Conservation (phyloP, 1,140 invertebrate genomes). For the Trachymyrmex cornetzi region DNA sequence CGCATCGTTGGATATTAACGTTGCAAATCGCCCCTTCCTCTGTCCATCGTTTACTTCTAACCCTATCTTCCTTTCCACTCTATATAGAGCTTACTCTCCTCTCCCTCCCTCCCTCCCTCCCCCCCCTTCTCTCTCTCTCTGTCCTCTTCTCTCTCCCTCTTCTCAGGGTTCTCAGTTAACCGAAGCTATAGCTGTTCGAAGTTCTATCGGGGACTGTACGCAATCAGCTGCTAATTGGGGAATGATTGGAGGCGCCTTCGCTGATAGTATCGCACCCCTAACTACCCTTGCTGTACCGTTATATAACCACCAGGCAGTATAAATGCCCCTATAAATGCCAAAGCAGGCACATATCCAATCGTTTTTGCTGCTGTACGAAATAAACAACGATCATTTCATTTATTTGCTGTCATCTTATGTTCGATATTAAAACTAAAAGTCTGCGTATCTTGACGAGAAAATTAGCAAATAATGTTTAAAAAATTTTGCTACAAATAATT, state of each 20-base stretch:
- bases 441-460: background rate
- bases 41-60: slow-evolving; percentile 4
- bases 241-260: slow-evolving; percentile 82
- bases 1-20: slow-evolving; percentile 74
- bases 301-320: slow-evolving; percentile 65
- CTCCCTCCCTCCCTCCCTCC: background rate
- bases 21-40: slow-evolving; percentile 47
- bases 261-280: slow-evolving; percentile 76
- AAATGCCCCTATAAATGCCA: slow-evolving; percentile 78
- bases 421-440: slow-evolving; percentile 49
- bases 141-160: slow-evolving; percentile 25
- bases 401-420: background rate
- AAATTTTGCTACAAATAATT: background rate
- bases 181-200: slow-evolving; percentile 67
- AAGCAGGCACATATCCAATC: slow-evolving; percentile 56
- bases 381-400: background rate
- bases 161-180: slow-evolving; percentile 58
- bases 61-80: slow-evolving; percentile 27
- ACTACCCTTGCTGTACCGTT: slow-evolving; percentile 66
- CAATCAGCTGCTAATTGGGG: slow-evolving; percentile 85
- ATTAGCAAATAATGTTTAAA: background rate
- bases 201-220: slow-evolving; percentile 78
- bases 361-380: slow-evolving; percentile 2
- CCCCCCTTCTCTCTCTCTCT: slow-evolving; percentile 11
- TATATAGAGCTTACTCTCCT: background rate